Evolutionary conservation across 2,113 vertebrate genomes (phyloP).

Genomic region (Agapornis roseicollis): DNA sequence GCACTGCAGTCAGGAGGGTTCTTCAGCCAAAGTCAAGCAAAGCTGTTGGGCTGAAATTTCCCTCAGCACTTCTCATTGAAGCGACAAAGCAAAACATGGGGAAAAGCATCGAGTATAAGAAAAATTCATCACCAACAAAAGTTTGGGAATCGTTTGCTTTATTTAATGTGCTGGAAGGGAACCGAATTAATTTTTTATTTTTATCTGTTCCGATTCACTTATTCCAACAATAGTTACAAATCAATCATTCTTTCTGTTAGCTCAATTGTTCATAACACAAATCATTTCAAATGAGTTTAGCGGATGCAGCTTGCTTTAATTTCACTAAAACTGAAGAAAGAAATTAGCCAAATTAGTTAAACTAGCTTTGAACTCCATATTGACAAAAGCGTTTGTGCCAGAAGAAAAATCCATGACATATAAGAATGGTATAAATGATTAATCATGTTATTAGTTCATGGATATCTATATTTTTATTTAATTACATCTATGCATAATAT

Average conservation of each 20-base stretch:
- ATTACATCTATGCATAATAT: slow-evolving; percentile 34
- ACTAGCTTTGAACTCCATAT: slow-evolving; percentile 59
- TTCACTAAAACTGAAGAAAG: slow-evolving; percentile 45
- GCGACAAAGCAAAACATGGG: not conserved
- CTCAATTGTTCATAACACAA: slow-evolving; percentile 40
- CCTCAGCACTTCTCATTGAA: not conserved
- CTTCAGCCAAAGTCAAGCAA: not conserved
- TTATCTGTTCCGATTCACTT: not conserved
- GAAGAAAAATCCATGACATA: slow-evolving; percentile 39
- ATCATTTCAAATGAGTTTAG: not conserved
- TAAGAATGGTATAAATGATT: slow-evolving; percentile 29
- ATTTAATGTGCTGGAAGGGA: not conserved
- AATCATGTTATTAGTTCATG: slow-evolving; percentile 28
- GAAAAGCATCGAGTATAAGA: not conserved
- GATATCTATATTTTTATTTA: slow-evolving; percentile 58
- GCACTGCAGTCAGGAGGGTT: not conserved
- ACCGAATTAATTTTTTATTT: not conserved
- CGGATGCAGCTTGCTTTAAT: not conserved
- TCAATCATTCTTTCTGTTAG: slow-evolving; percentile 34
- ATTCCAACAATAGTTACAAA: not conserved
- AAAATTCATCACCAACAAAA: not conserved
- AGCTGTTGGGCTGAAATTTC: not conserved
- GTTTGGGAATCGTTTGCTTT: not conserved
- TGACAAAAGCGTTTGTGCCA: slow-evolving; percentile 54
- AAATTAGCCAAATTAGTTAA: slow-evolving; percentile 60